These are phyloP conservation scores for Nilaparvata lugens DNA, from an alignment of 1,140 invertebrate species.

Conservation along the genomic window DNA sequence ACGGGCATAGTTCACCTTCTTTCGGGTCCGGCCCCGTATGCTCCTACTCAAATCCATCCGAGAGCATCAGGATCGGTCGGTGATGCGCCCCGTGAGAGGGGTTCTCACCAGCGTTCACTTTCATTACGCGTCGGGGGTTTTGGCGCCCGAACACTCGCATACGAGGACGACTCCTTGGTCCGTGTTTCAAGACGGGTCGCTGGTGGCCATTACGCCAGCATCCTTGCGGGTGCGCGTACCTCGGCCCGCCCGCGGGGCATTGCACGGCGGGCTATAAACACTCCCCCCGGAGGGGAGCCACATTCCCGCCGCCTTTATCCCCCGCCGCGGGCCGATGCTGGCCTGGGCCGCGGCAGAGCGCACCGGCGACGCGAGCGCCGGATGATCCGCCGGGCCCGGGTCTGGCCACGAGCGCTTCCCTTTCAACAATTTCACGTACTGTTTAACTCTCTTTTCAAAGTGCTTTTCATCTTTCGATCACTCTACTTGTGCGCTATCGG, in stretches of 20 bases:
- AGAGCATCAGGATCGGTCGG: no score
- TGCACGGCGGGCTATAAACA: conserved; percentile 11
- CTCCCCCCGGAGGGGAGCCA: conserved; percentile 21
- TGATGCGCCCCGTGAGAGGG: no score
- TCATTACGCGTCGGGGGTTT: conserved; percentile 20
- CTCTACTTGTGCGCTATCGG: conserved; percentile 86
- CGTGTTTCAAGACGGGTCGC: conserved; percentile 87
- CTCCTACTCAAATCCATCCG: no score
- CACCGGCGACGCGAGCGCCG: no score
- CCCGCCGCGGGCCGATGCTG: no score
- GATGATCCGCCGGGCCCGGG: not conserved
- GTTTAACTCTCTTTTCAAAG: conserved; percentile 77
- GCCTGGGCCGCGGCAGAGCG: no score
- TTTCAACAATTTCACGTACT: conserved; percentile 71
- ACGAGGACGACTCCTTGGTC: conserved; percentile 84
- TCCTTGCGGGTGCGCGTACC: not conserved
- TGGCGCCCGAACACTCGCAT: conserved; percentile 67
- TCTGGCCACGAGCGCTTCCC: conserved; percentile 42
- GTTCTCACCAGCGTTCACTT: conserved; percentile 20
- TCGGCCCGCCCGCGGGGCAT: not conserved
- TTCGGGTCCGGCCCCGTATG: conserved; percentile 83
- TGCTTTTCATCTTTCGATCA: conserved; percentile 86
- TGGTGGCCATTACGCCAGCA: not conserved
- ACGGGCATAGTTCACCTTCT: conserved; percentile 87
- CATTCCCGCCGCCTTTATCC: no score